Evolutionary conservation across 2,113 vertebrate genomes (phyloP), one percentile per base, ranked within the genome.

Genomic region (Saguinus midas): DNA sequence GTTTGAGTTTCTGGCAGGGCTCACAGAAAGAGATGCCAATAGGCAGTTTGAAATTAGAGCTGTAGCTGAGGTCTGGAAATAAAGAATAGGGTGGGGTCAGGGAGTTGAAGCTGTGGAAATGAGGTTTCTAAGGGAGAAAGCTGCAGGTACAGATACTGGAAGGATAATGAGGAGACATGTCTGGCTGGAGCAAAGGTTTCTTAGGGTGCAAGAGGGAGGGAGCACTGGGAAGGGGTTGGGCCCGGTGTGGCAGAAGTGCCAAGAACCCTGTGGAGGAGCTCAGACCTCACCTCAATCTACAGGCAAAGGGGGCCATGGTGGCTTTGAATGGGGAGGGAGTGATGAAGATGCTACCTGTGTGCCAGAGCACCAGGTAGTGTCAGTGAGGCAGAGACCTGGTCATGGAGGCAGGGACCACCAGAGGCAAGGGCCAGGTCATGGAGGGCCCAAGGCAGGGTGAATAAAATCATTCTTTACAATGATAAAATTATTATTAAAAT

Each of bases 161-260:
- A 57, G 48, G 61, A 25, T 20, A 76, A 83, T 17, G 9, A 73
- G 29, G 57, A 68, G 40, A 18, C 40, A 70, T 48, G 25, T 64
- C 11, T n/a, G 32, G 50, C 82, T 75, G 37, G 57, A 76, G 40
- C 45, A 84, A 82, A 37, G 3, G 3, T 32, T 87, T 84, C 80
- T 95, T 50, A 27, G 48, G 70, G 11, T 35, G 3, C 0, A 27
- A 78, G 27, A 72, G 40, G 32, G 16, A 84, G 55, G 78, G 80
- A 72, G 43, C 6, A n/a, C 37, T 50, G 61, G 43, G 45, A 92
- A 86, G 55, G 43, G 10, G 17, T 32, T n/a, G 7, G 7, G 5
- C 35, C n/a, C 1, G 2, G 10, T 6, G 16, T 29, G 66, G 21
- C 0, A 18, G n/a, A 43, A 10, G 5, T 17, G 8, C 6, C 6